Conservation (phyloP, 2,113 vertebrate genomes). For the Mobula birostris region DNA sequence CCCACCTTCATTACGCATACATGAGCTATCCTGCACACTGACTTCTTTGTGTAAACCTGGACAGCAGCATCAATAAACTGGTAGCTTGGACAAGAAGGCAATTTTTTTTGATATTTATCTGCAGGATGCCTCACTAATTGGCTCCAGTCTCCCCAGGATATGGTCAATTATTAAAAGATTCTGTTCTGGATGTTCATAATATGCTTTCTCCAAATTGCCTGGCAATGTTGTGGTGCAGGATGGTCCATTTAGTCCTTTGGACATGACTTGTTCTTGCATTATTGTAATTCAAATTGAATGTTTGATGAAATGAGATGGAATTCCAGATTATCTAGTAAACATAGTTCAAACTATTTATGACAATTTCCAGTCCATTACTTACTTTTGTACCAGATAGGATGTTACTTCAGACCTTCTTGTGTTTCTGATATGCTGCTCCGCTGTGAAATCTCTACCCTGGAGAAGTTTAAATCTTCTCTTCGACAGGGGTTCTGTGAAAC, state of each 20-base stretch:
- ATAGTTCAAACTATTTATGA: neutral
- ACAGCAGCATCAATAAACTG: neutral
- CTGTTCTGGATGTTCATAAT: neutral
- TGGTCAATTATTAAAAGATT: neutral
- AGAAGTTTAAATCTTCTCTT: too few relatives aligned
- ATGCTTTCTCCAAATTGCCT: neutral
- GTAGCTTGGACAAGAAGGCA: neutral
- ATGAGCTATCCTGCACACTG: neutral
- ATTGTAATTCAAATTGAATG: neutral
- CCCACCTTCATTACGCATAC: neutral
- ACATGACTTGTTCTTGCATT: neutral
- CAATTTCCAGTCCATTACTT: neutral
- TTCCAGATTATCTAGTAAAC: neutral
- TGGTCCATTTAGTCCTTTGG: neutral
- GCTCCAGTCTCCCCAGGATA: neutral
- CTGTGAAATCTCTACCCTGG: too few relatives aligned
- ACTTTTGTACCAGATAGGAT: neutral
- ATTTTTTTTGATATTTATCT: neutral
- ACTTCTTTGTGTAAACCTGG: neutral
- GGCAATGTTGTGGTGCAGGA: neutral
- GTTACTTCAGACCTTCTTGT: too few relatives aligned
- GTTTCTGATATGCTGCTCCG: too few relatives aligned
- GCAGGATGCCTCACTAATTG: neutral
- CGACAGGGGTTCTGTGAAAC: too few relatives aligned
- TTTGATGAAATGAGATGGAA: neutral